A percentile compares a stretch with the other conserved stretches of the same genome.
phyloP scores from a whole-genome alignment of 2,113 vertebrate genomes.

The Sarotherodon lohbergeri region DNA sequence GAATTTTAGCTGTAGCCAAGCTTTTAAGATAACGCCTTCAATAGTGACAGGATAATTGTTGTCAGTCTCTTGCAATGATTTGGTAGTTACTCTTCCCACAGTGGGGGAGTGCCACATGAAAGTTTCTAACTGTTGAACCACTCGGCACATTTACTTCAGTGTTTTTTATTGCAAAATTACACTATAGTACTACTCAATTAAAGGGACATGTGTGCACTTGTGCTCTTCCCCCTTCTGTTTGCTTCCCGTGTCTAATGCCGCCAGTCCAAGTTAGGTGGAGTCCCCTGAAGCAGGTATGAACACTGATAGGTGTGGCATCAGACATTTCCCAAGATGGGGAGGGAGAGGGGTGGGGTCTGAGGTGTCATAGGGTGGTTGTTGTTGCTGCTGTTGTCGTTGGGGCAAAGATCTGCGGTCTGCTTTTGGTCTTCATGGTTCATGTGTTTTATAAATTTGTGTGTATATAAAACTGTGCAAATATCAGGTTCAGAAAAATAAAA shows the following conservation, averaged over 20 bases:
- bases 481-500: neutral
- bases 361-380: neutral
- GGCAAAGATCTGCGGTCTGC: slow-evolving; percentile 10
- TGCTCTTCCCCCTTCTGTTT: slow-evolving; percentile 9
- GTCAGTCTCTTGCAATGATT: neutral
- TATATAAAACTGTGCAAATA: neutral
- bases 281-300: slow-evolving; percentile 61
- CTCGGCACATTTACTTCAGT: neutral
- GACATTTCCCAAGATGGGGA: neutral
- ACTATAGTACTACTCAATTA: neutral
- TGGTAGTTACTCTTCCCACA: neutral
- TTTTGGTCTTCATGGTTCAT: slow-evolving; percentile 15
- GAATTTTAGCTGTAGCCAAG: neutral
- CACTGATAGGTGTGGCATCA: slow-evolving; percentile 30
- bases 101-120: neutral
- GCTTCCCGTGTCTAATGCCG: slow-evolving; percentile 31
- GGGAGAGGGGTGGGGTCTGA: neutral
- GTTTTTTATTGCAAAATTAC: neutral
- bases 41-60: neutral
- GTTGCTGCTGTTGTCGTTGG: slow-evolving; percentile 11
- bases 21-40: neutral
- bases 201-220: slow-evolving; percentile 47
- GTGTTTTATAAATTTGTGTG: neutral
- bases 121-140: neutral
- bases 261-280: slow-evolving; percentile 55